Evolutionary conservation across 2,113 vertebrate species (phyloP).

Genomic region (Ophthalmolycus amberensis): DNA sequence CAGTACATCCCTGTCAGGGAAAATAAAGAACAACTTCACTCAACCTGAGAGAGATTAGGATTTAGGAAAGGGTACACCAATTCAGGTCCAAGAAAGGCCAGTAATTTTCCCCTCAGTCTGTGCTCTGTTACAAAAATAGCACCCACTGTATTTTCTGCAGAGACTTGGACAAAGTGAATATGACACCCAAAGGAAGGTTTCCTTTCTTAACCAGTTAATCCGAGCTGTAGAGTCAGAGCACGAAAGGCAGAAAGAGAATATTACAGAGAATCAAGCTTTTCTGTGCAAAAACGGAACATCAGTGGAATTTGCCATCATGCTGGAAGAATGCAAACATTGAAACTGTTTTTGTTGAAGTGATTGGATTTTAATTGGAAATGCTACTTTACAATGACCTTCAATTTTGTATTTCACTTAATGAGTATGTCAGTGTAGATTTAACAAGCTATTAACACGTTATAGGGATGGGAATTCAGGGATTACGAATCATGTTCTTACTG

Average conservation of each 20-base stretch:
- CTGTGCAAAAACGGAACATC: neutral
- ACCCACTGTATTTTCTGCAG: slow-evolving; percentile 30
- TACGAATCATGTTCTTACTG: slow-evolving; percentile 2
- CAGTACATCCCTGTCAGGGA: neutral
- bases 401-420: neutral
- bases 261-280: neutral
- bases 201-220: slow-evolving; percentile 39
- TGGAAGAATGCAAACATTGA: neutral
- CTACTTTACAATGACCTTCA: slow-evolving; percentile 9
- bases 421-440: slow-evolving; percentile 16
- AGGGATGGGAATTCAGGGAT: neutral
- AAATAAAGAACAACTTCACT: slow-evolving; percentile 40
- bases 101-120: slow-evolving; percentile 2
- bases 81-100: slow-evolving; percentile 23
- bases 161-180: slow-evolving; percentile 32
- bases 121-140: slow-evolving; percentile 43
- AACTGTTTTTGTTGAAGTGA: neutral
- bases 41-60: slow-evolving; percentile 23
- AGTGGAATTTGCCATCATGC: neutral
- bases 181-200: slow-evolving; percentile 31
- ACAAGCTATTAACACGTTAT: slow-evolving; percentile 12
- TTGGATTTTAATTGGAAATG: slow-evolving; percentile 5
- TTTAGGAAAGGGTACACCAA: slow-evolving; percentile 23
- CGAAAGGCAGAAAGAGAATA: slow-evolving; percentile 22
- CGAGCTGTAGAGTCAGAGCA: slow-evolving; percentile 7